Conservation (phyloP, 2,113 vertebrate genomes). For the Ondatra zibethicus region DNA sequence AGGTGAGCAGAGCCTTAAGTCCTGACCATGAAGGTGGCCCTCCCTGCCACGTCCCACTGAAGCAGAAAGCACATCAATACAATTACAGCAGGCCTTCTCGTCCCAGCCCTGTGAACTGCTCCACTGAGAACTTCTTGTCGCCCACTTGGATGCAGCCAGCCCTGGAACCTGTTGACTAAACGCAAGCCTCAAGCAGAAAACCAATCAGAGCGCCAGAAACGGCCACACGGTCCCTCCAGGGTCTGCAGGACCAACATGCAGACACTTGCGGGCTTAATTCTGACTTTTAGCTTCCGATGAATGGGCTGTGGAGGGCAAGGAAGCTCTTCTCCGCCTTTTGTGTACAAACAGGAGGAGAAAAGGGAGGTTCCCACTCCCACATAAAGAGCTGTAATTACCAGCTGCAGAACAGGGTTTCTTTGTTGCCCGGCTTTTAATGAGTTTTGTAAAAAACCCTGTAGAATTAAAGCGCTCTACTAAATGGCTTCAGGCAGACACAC, state of each 20-base stretch:
- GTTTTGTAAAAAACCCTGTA: slow-evolving; percentile 53
- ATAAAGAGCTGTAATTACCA: slow-evolving; percentile 56
- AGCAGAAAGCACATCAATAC: accelerated
- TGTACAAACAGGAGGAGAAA: slow-evolving; percentile 59
- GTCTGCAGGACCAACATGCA: background rate
- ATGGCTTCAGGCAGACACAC: slow-evolving; percentile 56
- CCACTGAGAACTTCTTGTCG: background rate
- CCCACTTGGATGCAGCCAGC: too few relatives aligned
- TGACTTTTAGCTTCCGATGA: background rate
- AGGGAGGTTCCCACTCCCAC: slow-evolving; percentile 59
- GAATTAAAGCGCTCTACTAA: slow-evolving; percentile 50
- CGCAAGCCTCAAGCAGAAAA: background rate
- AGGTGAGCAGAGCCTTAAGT: too few relatives aligned
- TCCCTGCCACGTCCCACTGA: accelerated
- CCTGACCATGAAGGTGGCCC: background rate
- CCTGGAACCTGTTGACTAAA: slow-evolving; percentile 19
- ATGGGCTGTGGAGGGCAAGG: background rate
- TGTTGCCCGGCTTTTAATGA: slow-evolving; percentile 70
- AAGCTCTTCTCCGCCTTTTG: background rate
- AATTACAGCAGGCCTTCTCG: accelerated
- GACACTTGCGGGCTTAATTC: background rate
- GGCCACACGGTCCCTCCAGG: background rate
- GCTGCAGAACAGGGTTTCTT: slow-evolving; percentile 56
- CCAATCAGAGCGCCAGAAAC: background rate
- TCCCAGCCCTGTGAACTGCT: background rate